These are phyloP conservation scores for Indri indri DNA, from an alignment of 2,113 vertebrate genomes.

Conservation along the genomic window DNA sequence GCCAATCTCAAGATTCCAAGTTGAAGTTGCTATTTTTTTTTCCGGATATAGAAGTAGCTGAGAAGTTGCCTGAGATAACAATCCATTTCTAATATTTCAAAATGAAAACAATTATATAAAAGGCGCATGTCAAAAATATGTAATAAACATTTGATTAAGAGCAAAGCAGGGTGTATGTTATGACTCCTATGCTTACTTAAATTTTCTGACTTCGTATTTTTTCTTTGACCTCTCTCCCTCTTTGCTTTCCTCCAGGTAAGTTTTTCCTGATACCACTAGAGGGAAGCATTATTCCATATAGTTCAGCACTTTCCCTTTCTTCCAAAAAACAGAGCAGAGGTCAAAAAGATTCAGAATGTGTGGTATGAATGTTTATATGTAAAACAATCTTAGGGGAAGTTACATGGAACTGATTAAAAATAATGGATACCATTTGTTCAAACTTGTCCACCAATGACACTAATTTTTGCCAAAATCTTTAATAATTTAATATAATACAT, in stretches of 20 bases:
- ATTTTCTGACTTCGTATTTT: not conserved
- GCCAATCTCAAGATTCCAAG: not conserved
- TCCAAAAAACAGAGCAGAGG: not conserved
- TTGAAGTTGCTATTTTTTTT: not conserved
- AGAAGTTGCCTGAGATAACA: not conserved
- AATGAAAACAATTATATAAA: not conserved
- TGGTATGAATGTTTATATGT: not conserved
- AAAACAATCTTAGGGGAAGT: not conserved
- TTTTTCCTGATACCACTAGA: constrained; percentile 57
- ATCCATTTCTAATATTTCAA: not conserved
- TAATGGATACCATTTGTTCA: constrained; percentile 38
- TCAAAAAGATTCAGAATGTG: not conserved
- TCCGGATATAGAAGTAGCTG: not conserved
- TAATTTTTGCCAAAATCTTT: constrained; percentile 40
- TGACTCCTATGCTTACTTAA: not conserved
- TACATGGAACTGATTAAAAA: constrained; percentile 45
- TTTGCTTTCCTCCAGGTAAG: not conserved
- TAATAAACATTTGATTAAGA: not conserved
- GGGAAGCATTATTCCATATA: constrained; percentile 39
- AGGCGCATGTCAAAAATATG: not conserved
- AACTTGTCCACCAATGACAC: not conserved
- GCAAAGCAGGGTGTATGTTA: not conserved
- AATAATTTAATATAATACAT: constrained; percentile 40
- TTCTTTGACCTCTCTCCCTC: not conserved
- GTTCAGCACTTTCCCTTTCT: not conserved